phyloP scores from a whole-genome alignment of 2,888 invertebrate species.

The Agrilus biguttatus region DNA sequence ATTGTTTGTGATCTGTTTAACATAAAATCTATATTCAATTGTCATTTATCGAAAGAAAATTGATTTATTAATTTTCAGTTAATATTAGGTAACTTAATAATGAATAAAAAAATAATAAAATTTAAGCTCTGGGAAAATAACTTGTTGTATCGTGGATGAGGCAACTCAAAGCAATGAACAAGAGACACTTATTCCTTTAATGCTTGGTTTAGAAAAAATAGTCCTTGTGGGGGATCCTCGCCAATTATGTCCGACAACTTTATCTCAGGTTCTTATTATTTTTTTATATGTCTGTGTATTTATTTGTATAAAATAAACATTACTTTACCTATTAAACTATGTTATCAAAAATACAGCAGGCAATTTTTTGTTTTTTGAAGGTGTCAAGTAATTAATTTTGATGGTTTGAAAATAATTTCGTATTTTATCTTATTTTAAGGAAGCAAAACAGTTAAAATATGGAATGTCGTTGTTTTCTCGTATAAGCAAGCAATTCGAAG shows the following conservation, averaged over 20 bases:
- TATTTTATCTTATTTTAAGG: conserved; percentile 36
- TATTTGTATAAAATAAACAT: conserved; percentile 1
- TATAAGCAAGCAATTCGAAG: conserved; percentile 43
- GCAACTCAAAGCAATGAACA: conserved; percentile 79
- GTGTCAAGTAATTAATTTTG: too few species aligned
- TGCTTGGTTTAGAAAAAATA: conserved; percentile 57
- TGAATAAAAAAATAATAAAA: conserved; percentile 7
- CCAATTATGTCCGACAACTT: conserved; percentile 68
- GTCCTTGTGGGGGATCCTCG: conserved; percentile 78
- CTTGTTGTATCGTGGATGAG: conserved; percentile 71
- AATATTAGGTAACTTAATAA: neutral
- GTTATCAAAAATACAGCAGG: too few species aligned
- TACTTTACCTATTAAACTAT: too few species aligned
- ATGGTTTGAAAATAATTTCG: neutral
- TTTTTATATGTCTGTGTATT: conserved; percentile 1
- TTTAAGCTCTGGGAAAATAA: conserved; percentile 20
- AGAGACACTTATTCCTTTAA: conserved; percentile 65
- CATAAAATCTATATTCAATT: too few species aligned
- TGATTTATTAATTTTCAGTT: neutral
- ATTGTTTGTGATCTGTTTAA: too few species aligned
- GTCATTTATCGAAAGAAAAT: too few species aligned
- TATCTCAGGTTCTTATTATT: conserved; percentile 44
- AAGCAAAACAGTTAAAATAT: conserved; percentile 53
- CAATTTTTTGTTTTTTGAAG: too few species aligned
- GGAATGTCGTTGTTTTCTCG: conserved; percentile 67